These are phyloP conservation scores for Hycleus cichorii DNA, from an alignment of 1,140 invertebrate genomes.

Conservation along the genomic window DNA sequence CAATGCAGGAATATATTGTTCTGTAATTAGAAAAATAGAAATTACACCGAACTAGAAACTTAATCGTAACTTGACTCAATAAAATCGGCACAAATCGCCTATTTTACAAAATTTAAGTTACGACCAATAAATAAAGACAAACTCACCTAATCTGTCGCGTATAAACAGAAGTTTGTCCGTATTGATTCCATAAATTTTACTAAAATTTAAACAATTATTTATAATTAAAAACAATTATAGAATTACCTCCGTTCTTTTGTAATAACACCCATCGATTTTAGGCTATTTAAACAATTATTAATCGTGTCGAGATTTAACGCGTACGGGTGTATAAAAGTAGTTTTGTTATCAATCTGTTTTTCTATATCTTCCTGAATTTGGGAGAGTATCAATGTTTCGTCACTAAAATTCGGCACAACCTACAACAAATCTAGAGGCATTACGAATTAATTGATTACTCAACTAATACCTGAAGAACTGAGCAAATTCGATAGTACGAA, in stretches of 20 bases:
- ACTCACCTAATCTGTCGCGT: constrained; percentile 20
- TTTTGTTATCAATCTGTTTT: constrained; percentile 32
- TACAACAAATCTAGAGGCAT: constrained; percentile 19
- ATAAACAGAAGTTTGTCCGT: constrained; percentile 8
- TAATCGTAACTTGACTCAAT: too few relatives aligned
- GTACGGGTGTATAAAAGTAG: constrained; percentile 49
- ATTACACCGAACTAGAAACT: too few relatives aligned
- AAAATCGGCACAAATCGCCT: too few relatives aligned
- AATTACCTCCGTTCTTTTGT: constrained; percentile 39
- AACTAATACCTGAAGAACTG: constrained; percentile 34
- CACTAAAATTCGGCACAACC: constrained; percentile 29
- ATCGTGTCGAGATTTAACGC: constrained; percentile 50
- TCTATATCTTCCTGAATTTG: constrained; percentile 47
- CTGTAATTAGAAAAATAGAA: background rate
- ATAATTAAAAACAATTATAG: background rate
- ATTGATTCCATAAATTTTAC: constrained; percentile 21
- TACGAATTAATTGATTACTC: too few relatives aligned
- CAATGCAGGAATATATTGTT: background rate
- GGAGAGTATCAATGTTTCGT: constrained; percentile 44
- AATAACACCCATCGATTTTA: constrained; percentile 34
- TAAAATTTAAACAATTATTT: constrained; percentile 1
- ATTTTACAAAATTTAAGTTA: too few relatives aligned
- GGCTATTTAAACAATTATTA: constrained; percentile 41
- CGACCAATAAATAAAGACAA: background rate
- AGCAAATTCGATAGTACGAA: constrained; percentile 41